phyloP scores from a whole-genome alignment of 2,797 vertebrate species.

The Pithecia hirsuta region DNA sequence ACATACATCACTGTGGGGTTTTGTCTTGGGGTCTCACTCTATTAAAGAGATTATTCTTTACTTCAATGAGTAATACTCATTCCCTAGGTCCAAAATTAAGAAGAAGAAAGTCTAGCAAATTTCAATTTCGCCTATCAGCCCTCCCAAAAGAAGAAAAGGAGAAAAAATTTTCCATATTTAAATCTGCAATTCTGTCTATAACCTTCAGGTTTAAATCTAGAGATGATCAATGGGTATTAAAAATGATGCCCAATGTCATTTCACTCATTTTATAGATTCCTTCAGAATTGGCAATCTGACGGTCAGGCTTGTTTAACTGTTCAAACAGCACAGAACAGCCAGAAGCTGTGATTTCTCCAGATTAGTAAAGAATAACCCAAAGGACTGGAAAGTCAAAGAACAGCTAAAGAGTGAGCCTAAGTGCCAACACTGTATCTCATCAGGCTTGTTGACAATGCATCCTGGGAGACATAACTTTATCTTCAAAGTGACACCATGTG shows the following conservation, averaged over 20 bases:
- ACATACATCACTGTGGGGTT: background rate
- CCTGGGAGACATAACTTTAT: conserved; percentile 80
- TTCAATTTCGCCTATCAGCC: conserved; percentile 1
- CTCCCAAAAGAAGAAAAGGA: background rate
- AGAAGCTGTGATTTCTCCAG: conserved; percentile 84
- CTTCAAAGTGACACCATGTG: conserved; percentile 81
- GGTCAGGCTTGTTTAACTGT: conserved; percentile 78
- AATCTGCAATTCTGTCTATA: background rate
- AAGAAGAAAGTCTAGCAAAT: background rate
- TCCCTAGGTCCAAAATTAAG: background rate
- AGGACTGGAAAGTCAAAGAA: conserved; percentile 80
- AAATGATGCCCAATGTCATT: conserved; percentile 56
- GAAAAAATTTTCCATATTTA: conserved; percentile 16
- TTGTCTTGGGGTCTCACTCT: background rate
- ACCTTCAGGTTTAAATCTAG: conserved; percentile 36
- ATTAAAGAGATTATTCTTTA: conserved; percentile 13
- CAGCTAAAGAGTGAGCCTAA: conserved; percentile 77
- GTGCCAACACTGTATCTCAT: conserved; percentile 71
- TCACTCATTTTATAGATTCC: conserved; percentile 51
- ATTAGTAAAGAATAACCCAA: conserved; percentile 84
- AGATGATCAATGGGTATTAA: conserved; percentile 43
- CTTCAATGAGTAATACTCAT: background rate
- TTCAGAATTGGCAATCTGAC: conserved; percentile 70
- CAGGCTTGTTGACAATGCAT: conserved; percentile 78
- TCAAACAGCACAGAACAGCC: conserved; percentile 79